Base-by-base conservation (phyloP, 2,888 invertebrate species). In the Cephus pulcher region DNA sequence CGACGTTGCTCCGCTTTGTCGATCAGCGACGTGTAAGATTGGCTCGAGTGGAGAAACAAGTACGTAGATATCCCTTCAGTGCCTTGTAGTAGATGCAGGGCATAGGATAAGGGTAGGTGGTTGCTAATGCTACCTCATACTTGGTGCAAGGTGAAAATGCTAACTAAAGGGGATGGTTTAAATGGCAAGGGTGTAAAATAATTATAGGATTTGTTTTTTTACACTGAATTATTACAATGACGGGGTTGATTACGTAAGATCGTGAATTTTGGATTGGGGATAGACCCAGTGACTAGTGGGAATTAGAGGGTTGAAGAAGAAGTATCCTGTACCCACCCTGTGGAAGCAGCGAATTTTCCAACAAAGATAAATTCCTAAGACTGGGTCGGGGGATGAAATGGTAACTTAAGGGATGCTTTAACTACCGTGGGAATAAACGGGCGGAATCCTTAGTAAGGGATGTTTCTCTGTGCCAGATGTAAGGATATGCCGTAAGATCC, bases 11-110 rank as follows among this genome's bases (percentile, higher is more conserved):
- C 86, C 87, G 87, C 90, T 90, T 90, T 90, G 90, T 90, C 84
- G 89, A 87, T 86, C 90, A 90, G 83, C 86, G 89, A 86, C 88
- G 90, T 90, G 90, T 90, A 86, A 90, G 88, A 89, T 87, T 82
- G 83, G 81, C 85, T 85, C 83, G 56, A 56, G 56, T 56, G 56
- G 56, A 56, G 56, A 56, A 56, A 56, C 56, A 56, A 23, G 56
- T 23, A 56, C 9, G 23, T 56, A 56, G 15, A 6, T 56, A 23
- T 23, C 23, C 9, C 56, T 56, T 15, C 23, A 1, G 23, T 56
- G 15, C 0, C 23, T 0, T 23, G 9, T 15, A 9, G 56, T 56
- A 56, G 23, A 56, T 56, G 56, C 56, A 56, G 2, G 23, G 4
- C 23, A 6, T 23, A 23, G 23, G 56, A 56, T 23, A 56, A 23